Base-by-base conservation (phyloP, 2,113 vertebrate species). In the Thamnophis sirtalis region DNA sequence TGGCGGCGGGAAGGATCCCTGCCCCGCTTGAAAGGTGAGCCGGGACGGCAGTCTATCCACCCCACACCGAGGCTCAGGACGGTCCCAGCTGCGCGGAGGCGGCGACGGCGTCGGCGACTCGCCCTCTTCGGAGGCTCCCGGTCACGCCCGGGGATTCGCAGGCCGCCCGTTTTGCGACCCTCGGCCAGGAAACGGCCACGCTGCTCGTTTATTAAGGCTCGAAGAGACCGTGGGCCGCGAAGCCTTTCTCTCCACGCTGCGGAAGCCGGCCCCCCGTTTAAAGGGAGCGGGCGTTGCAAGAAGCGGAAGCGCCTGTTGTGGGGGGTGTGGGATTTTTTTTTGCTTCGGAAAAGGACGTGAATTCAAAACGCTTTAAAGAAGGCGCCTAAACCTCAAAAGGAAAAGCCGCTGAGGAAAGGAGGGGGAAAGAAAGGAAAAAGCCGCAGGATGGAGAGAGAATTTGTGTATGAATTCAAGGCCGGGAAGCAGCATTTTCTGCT, bases 401-500 rank as follows among this genome's bases (percentile, higher is more conserved):
- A 99, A 99, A 96, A 98, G 97, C 94, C 98, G 94, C 94, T 98
- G 98, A 98, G 97, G 95, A 54, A 54, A 17, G 53, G 53, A 53
- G 53, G 53, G 15, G 13, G 51, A 51, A 10, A 3, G 3, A 3
- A 3, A 3, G 3, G 10, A 86, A 98, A 98, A 95, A 49, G 92
- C 48, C 96, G 49, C 93, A 96, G 88, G 88, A 95, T 95, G 6
- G 98, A 98, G 93, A 98, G 98, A 95, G 98, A 99, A 92, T 99
- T 98, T 95, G 96, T 98, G 10, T 99, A 99, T 95, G 95, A 97
- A 93, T 99, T 99, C 95, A 97, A 84, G 94, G 98, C 98, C 68
- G 99, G 98, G 58, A 97, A 94, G 95, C 97, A 98, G 93, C 95
- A 95, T 89, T 98, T 98, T 22, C 96, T 98, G 63, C 98, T 99